Evolutionary conservation across 2,113 vertebrate species (phyloP), one percentile per base, ranked within the genome.

Genomic region (Suncus etruscus): DNA sequence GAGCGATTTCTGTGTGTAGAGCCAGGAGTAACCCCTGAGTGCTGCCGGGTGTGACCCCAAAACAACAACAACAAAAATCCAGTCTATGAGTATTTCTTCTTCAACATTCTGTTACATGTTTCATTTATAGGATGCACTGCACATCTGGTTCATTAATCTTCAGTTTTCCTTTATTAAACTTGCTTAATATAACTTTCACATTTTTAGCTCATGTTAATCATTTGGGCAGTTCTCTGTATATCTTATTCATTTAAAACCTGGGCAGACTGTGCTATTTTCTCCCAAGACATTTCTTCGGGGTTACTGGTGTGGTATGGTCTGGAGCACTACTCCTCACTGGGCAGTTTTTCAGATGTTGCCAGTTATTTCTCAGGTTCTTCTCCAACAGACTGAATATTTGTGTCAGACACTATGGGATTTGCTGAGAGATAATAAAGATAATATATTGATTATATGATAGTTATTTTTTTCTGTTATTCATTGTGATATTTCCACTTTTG

Each of bases 141-240:
- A 90, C 9, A 83, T 69, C 91, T 79, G 63, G 24, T 45, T 83
- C 51, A 51, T 32, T 87, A 45, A 86, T 83, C 29, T 83, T 91
- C 39, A 31, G 32, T 15, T 92, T 91, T 92, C 24, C 2, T 79
- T 0, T 70, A 39, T 87, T 90, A 78, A 66, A 87, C 69, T 73
- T 91, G 24, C 9, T 11, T 66, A 80, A 87, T 22, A 25, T 74
- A 87, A 48, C 22, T 94, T 88, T 15, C 74, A 29, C 51, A 61
- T 54, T 90, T 95, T 91, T 15, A 75, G 45, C 65, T 92, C n/a
- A 39, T 88, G 24, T 68, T 74, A 61, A 32, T 69, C 45, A 88
- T 91, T 91, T 85, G 68, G 76, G 86, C n/a, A 83, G n/a, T 92
- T 93, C n/a, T 87, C 15, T 89, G 63, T 31, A 24, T 48, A 68